Percentiles rank a stretch among this genome's conserved stretches.
These are phyloP conservation scores for Maccullochella peelii DNA, from an alignment of 2,113 vertebrate genomes.

Conservation along the genomic window DNA sequence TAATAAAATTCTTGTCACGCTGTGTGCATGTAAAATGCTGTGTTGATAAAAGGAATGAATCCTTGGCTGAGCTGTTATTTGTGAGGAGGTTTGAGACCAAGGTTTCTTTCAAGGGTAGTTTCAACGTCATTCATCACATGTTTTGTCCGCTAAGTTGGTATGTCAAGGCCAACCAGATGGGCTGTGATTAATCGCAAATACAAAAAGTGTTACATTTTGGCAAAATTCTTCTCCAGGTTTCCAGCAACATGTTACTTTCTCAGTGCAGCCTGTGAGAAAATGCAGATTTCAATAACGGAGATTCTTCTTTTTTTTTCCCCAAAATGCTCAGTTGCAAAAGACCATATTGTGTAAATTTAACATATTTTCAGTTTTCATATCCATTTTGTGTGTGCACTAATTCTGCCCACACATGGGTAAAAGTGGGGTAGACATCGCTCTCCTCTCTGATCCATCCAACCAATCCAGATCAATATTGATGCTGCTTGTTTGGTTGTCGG, in stretches of 20 bases:
- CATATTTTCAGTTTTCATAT: background rate
- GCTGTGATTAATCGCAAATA: constrained; percentile 33
- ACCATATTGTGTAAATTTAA: background rate
- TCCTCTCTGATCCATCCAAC: background rate
- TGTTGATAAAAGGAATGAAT: constrained; percentile 48
- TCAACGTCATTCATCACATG: constrained; percentile 66
- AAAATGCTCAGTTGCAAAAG: background rate
- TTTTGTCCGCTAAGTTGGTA: constrained; percentile 61
- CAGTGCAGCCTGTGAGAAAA: background rate
- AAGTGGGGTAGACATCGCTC: background rate
- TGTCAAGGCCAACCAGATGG: constrained; percentile 72
- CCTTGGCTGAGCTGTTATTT: constrained; percentile 62
- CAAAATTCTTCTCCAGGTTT: constrained; percentile 40
- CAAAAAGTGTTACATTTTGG: constrained; percentile 47
- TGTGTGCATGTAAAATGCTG: background rate
- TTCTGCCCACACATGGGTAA: background rate
- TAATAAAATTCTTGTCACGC: background rate
- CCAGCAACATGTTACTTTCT: background rate
- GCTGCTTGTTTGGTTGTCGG: constrained; percentile 29
- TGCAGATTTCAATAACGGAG: background rate
- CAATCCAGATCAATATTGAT: constrained; percentile 14
- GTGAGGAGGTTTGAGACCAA: constrained; percentile 60
- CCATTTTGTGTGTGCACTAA: background rate
- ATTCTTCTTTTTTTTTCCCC: no score
- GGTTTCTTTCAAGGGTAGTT: constrained; percentile 71